phyloP scores from a whole-genome alignment of 2,888 invertebrate species.

The Drosophila bunnanda region DNA sequence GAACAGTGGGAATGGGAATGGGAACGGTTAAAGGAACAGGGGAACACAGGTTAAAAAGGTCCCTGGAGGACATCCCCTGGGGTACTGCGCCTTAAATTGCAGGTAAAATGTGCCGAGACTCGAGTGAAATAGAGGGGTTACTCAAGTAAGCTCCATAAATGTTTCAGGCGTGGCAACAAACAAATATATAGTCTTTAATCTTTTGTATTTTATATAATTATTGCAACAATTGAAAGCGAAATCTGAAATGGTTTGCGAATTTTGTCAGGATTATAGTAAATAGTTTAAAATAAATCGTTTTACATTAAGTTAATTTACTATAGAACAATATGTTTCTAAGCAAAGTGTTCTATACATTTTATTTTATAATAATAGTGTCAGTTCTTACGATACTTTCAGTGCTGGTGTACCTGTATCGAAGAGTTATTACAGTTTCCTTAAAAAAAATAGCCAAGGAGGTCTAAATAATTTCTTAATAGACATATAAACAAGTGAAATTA shows the following conservation, averaged over 20 bases:
- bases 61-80: constrained; percentile 24
- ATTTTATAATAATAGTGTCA: constrained; percentile 15
- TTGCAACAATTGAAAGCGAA: background rate
- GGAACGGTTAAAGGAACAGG: constrained; percentile 1
- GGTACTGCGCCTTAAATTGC: constrained; percentile 56
- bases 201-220: background rate
- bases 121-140: background rate
- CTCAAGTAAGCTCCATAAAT: background rate
- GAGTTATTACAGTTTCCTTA: background rate
- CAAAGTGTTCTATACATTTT: background rate
- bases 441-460: constrained; percentile 8
- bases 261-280: background rate
- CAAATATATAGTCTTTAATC: background rate
- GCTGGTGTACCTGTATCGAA: background rate
- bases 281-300: too few relatives aligned
- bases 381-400: background rate
- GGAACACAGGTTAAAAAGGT: constrained; percentile 37
- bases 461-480: constrained; percentile 2
- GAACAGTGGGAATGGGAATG: constrained; percentile 26
- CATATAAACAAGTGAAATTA: background rate
- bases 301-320: background rate
- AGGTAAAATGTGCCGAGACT: constrained; percentile 54
- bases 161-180: background rate
- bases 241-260: background rate
- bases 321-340: background rate